These are phyloP conservation scores for Tetranychus urticae DNA, from an alignment of 1,140 invertebrate species.

Conservation along the genomic window DNA sequence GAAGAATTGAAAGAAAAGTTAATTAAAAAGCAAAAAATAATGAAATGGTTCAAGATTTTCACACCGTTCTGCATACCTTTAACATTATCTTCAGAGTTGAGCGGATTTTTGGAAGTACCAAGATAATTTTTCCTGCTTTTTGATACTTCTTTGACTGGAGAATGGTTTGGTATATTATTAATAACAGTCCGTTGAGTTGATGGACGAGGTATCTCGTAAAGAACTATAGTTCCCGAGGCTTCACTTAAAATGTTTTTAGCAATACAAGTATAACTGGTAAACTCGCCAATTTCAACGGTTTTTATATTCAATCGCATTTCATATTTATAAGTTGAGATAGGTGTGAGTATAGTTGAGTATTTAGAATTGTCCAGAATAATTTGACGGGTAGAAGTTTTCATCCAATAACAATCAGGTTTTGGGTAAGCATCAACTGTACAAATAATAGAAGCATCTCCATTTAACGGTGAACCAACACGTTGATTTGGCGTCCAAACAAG, in stretches of 20 bases:
- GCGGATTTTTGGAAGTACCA: not conserved
- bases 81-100: not conserved
- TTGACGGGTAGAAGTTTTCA: conserved; percentile 1
- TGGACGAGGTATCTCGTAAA: conserved; percentile 31
- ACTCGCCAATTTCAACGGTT: conserved; percentile 29
- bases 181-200: not conserved
- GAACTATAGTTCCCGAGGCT: conserved; percentile 62
- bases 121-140: not conserved
- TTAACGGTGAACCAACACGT: conserved; percentile 21
- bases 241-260: conserved; percentile 76
- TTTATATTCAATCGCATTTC: conserved; percentile 11
- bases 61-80: not conserved
- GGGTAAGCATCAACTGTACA: conserved; percentile 21
- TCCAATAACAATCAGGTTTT: conserved; percentile 14
- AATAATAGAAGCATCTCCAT: conserved; percentile 20
- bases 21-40: too few relatives aligned
- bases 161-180: not conserved
- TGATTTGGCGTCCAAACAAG: conserved; percentile 25
- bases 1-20: not conserved
- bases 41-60: too few relatives aligned
- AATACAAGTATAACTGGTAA: conserved; percentile 69
- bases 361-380: conserved; percentile 13
- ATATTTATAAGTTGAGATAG: conserved; percentile 6
- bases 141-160: not conserved
- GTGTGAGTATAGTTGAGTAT: conserved; percentile 10